Evolutionary conservation across 2,113 vertebrate species (phyloP), one percentile per base, ranked within the genome.

Genomic region (Albula glossodonta): DNA sequence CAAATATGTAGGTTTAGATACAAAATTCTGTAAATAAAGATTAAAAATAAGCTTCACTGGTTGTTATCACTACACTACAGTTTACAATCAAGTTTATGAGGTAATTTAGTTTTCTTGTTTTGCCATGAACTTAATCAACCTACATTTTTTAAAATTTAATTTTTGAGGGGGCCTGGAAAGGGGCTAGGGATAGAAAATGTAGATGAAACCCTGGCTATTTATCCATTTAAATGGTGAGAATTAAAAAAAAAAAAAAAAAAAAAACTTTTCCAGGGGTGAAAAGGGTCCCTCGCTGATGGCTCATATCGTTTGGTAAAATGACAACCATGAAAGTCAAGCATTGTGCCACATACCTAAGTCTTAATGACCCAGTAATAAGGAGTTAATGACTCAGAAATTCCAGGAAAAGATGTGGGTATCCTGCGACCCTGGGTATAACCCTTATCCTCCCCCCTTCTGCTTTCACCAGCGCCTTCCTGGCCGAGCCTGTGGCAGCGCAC

Each of bases 1-100:
- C 95, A 96, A 95, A 96, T 96, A 96, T 95, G 95, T 93, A 95
- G 94, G 95, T 95, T 96, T 96, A 94, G 95, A 96, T 96, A 96
- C 94, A 96, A 96, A 95, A 93, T 92, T 95, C 93, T 95, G 95
- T 94, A 96, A 96, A 96, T 95, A 95, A 96, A 95, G 95, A 95
- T 95, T 95, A 96, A 95, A 96, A 96, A 96, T 95, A 96, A 96
- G 96, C 93, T 95, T 92, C 94, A 95, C 93, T 93, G 93, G 93
- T 93, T 91, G 91, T 93, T 91, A 94, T 94, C 93, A 93, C 93
- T 95, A 95, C 92, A 93, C 93, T 96, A 95, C 90, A 93, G 92
- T 95, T 95, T 96, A 96, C 95, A 96, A 96, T 96, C 95, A 95
- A 90, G 93, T 95, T 94, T 88, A 93, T 95, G 95, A 96, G 95